Percentiles rank a stretch among this genome's conserved stretches.
Evolutionary conservation across 2,797 vertebrate genomes (phyloP).

Genomic region (Mallotus villosus): DNA sequence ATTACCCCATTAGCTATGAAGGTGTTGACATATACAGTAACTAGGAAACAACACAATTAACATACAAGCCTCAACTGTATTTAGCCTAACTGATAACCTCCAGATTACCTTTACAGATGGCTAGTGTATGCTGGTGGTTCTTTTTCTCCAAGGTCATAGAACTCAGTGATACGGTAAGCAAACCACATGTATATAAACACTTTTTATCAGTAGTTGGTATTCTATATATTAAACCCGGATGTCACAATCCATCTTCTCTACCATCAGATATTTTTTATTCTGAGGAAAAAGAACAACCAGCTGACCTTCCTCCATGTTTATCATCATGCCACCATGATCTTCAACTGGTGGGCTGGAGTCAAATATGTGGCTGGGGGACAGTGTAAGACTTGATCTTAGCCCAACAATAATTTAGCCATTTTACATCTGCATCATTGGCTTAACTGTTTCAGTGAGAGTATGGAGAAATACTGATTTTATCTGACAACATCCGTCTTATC

Average conservation of each 20-base stretch:
- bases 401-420: no score
- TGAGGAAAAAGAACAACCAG: conserved; percentile 96
- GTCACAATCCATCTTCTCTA: not conserved
- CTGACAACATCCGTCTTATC: not conserved
- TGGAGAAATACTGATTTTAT: no score
- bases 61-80: no score
- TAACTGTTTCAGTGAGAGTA: no score
- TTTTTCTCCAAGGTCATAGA: conserved; percentile 81
- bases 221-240: not conserved
- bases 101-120: conserved; percentile 75
- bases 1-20: not conserved
- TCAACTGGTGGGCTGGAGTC: conserved; percentile 95
- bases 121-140: conserved; percentile 80
- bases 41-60: not conserved
- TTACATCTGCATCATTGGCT: no score
- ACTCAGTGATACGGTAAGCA: conserved; percentile 71
- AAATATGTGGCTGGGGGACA: conserved; percentile 96
- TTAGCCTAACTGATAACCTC: not conserved
- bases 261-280: conserved; percentile 93
- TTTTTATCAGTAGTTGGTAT: not conserved
- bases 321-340: conserved; percentile 97
- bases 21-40: not conserved
- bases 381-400: conserved; percentile 73
- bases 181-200: not conserved
- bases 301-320: conserved; percentile 95